Evolutionary conservation across 2,888 invertebrate genomes (phyloP).

Genomic region (Schrankia costaestrigalis): DNA sequence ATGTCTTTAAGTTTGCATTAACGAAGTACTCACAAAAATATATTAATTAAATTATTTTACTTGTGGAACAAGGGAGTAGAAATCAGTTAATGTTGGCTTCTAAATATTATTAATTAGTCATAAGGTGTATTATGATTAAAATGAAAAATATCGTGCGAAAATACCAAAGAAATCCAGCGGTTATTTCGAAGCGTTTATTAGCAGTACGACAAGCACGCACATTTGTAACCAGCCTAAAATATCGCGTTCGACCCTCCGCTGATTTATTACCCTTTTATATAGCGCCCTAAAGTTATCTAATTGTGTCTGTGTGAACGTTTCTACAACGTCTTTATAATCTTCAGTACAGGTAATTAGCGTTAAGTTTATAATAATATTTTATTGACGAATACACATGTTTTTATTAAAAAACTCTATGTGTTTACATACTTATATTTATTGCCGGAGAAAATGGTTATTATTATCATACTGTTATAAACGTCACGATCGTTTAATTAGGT

Average conservation of each 20-base stretch:
- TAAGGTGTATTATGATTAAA: too few species aligned
- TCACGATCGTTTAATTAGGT: conserved; percentile 2
- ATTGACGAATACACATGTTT: conserved; percentile 7
- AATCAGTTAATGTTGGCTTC: too few species aligned
- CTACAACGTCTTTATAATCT: conserved; percentile 52
- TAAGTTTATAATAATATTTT: conserved; percentile 51
- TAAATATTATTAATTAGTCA: too few species aligned
- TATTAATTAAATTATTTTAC: too few species aligned
- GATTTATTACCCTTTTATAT: conserved; percentile 73
- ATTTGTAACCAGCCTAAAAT: conserved; percentile 43
- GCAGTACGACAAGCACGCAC: conserved; percentile 9
- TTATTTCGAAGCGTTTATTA: neutral
- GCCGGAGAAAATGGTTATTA: conserved; percentile 3
- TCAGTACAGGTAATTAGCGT: conserved; percentile 67
- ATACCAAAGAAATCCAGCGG: too few species aligned
- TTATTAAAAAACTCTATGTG: conserved; percentile 6
- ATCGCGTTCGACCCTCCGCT: conserved; percentile 63
- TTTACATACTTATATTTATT: conserved; percentile 10
- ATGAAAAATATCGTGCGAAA: too few species aligned
- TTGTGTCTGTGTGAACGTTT: conserved; percentile 59
- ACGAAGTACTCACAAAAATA: too few species aligned
- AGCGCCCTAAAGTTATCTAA: conserved; percentile 74
- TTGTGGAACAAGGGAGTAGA: too few species aligned
- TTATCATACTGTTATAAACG: conserved; percentile 4
- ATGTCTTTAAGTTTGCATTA: too few species aligned